Evolutionary conservation across 2,113 vertebrate genomes (phyloP).

Genomic region (Nannospalax galili): DNA sequence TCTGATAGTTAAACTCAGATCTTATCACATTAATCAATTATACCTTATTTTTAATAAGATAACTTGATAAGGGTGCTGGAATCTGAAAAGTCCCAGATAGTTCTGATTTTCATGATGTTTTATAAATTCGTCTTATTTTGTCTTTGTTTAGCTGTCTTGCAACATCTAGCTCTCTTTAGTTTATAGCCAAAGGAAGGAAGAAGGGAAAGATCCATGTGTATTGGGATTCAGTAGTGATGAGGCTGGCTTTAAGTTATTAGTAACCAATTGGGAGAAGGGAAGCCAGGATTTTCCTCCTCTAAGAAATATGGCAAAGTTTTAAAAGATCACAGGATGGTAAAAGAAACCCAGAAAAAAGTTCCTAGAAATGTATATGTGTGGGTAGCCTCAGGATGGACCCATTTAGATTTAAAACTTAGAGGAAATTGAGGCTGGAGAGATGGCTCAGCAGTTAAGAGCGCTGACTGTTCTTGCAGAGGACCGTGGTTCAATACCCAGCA

Average conservation of each 20-base stretch:
- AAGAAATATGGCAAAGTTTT: neutral
- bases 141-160: neutral
- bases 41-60: constrained; percentile 39
- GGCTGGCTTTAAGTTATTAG: constrained; percentile 36
- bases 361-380: neutral
- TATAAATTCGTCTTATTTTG: constrained; percentile 11
- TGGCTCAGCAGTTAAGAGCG: no score
- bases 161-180: neutral
- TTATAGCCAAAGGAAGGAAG: neutral
- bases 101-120: constrained; percentile 28
- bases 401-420: constrained; percentile 25
- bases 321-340: neutral
- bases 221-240: neutral
- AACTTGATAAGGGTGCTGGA: constrained; percentile 28
- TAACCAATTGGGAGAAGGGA: neutral
- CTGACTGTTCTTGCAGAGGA: no score
- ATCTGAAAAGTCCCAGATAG: constrained; percentile 3
- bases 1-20: constrained; percentile 8
- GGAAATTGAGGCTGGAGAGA: no score
- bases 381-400: neutral
- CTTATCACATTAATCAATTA: constrained; percentile 19
- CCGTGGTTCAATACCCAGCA: no score
- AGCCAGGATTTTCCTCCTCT: constrained; percentile 7
- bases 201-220: neutral
- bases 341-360: neutral